Evolutionary conservation across 2,888 invertebrate species (phyloP), one percentile per base, ranked within the genome.

Genomic region (Enchytraeus crypticus): DNA sequence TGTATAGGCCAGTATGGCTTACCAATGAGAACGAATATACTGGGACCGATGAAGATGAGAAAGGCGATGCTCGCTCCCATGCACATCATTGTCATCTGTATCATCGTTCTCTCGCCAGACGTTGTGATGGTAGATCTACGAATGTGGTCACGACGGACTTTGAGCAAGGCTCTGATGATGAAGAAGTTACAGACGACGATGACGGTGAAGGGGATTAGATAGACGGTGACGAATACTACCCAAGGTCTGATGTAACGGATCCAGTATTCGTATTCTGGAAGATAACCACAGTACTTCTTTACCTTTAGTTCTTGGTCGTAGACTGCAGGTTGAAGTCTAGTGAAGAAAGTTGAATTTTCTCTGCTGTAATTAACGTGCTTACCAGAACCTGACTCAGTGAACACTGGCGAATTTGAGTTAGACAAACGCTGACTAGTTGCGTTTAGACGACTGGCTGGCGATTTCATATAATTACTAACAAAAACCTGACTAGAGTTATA

Each of bases 21-120:
- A 8, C 69, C 68, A 34, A 70, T 66, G 21, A 64, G 51, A 11
- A 70, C 38, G 21, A 70, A 60, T 34, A 70, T 65, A 43, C 65
- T 70, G 3, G 70, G 70, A 0, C 67, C 61, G 32, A 69, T 63
- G 60, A 65, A 70, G 47, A 70, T 54, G 14, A 70, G 62, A 55
- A 70, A 70, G 18, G 61, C 53, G 56, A 70, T 67, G 3, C 67
- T 69, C 1, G 66, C 69, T 46, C 64, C 62, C 34, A 70, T 60
- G 33, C 70, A 70, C 69, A 70, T 69, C 5, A 63, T 43, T 2
- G 66, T 62, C 62, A 63, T 58, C 58, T 62, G 66, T 18, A 62
- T 32, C 27, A 66, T 43, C 2, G 62, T 51, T 2, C 55, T 32
- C 53, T 66, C 63, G 49, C 53, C 60, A 5, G 61, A 33, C 21